phyloP scores from a whole-genome alignment of 2,888 invertebrate species.

The Ctenicera cuprea region DNA sequence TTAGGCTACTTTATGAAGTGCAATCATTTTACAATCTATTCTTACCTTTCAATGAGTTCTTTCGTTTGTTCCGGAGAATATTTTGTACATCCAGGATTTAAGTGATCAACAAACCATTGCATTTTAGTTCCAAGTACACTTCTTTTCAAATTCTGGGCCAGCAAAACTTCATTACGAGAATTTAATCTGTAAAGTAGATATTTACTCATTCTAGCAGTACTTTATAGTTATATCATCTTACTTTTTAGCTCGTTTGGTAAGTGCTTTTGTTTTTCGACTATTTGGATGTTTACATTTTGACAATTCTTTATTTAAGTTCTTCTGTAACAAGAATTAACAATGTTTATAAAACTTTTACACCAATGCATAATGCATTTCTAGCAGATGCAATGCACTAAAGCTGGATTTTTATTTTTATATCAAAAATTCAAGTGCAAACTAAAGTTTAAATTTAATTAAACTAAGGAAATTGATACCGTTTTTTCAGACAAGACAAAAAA shows the following conservation, averaged over 20 bases:
- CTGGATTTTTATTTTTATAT: too few relatives aligned
- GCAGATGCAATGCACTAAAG: too few relatives aligned
- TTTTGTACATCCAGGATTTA: constrained; percentile 74
- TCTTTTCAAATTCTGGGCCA: constrained; percentile 82
- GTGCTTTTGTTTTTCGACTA: constrained; percentile 86
- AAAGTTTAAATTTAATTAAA: too few relatives aligned
- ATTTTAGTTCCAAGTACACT: constrained; percentile 86
- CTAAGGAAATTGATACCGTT: too few relatives aligned
- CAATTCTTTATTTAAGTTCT: constrained; percentile 73
- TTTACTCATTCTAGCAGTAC: not conserved
- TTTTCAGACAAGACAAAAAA: too few relatives aligned
- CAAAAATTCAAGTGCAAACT: too few relatives aligned
- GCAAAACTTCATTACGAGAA: constrained; percentile 53
- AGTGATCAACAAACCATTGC: constrained; percentile 84
- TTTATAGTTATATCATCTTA: constrained; percentile 61
- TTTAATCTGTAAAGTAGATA: constrained; percentile 20
- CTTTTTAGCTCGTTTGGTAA: constrained; percentile 83
- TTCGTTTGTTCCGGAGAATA: constrained; percentile 79
- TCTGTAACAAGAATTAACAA: constrained; percentile 66
- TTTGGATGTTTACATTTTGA: constrained; percentile 86
- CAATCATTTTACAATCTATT: not conserved
- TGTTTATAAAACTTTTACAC: too few relatives aligned
- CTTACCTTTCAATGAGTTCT: constrained; percentile 75
- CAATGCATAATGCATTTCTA: too few relatives aligned
- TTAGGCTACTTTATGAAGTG: too few relatives aligned